Evolutionary conservation across 2,113 vertebrate genomes (phyloP).

Genomic region (Panurus biarmicus): DNA sequence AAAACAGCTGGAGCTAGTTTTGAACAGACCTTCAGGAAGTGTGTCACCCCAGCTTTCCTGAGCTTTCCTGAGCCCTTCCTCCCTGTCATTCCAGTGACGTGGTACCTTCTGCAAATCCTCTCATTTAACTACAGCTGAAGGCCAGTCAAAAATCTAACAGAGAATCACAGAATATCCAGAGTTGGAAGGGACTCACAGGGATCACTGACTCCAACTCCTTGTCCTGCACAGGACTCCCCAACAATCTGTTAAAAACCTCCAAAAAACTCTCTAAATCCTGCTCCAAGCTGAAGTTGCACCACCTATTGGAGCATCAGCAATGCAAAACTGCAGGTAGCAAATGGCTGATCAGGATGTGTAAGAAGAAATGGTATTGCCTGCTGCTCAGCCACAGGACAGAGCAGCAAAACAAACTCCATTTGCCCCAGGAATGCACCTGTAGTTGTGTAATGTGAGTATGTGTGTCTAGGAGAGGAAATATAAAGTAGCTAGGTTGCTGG

Average conservation of each 20-base stretch:
- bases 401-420: not conserved
- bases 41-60: not conserved
- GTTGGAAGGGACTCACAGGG: not conserved
- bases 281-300: not conserved
- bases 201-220: not conserved
- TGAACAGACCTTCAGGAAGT: not conserved
- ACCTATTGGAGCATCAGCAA: not conserved
- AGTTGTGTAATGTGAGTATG: accelerated
- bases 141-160: not conserved
- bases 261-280: not conserved
- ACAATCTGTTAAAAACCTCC: not conserved
- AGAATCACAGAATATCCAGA: not conserved
- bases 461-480: not conserved
- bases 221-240: not conserved
- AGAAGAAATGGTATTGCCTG: not conserved
- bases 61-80: not conserved
- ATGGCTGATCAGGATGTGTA: not conserved
- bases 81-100: not conserved
- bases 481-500: not conserved
- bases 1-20: not conserved
- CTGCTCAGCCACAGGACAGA: not conserved
- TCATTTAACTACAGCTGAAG: not conserved
- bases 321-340: not conserved
- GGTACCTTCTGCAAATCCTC: not conserved
- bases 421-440: not conserved